Evolutionary conservation across 2,888 invertebrate genomes (phyloP).

Genomic region (Cryptocephalus primarius): DNA sequence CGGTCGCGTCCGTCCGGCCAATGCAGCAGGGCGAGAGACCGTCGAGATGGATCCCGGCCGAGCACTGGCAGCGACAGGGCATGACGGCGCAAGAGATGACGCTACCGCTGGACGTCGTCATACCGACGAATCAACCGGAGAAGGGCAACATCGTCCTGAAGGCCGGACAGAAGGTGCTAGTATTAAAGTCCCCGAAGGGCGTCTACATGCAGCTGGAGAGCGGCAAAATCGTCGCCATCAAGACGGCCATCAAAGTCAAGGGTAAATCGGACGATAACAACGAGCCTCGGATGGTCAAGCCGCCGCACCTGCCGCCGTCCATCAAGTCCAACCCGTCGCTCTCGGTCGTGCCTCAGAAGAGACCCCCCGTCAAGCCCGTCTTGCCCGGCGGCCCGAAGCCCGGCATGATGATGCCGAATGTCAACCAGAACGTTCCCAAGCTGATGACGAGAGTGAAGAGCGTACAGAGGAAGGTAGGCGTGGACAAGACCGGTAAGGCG

Average conservation of each 20-base stretch:
- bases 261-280: conserved; percentile 25
- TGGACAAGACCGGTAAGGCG: conserved; percentile 8
- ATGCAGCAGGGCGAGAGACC: conserved; percentile 52
- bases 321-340: conserved; percentile 51
- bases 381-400: conserved; percentile 27
- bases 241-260: conserved; percentile 62
- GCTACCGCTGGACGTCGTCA: conserved; percentile 79
- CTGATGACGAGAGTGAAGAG: conserved; percentile 29
- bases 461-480: conserved; percentile 19
- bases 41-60: conserved; percentile 68
- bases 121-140: conserved; percentile 83
- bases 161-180: conserved; percentile 89
- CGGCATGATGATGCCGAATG: conserved; percentile 25
- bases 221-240: conserved; percentile 89
- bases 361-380: conserved; percentile 27
- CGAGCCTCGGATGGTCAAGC: conserved; percentile 24
- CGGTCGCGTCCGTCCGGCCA: conserved; percentile 59
- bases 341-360: conserved; percentile 43
- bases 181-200: conserved; percentile 89
- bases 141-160: conserved; percentile 83
- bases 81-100: conserved; percentile 80
- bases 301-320: conserved; percentile 23
- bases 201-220: conserved; percentile 92
- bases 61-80: conserved; percentile 86
- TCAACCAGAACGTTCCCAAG: conserved; percentile 33